Evolutionary conservation across 2,113 vertebrate genomes (phyloP).

Genomic region (Charina bottae): DNA sequence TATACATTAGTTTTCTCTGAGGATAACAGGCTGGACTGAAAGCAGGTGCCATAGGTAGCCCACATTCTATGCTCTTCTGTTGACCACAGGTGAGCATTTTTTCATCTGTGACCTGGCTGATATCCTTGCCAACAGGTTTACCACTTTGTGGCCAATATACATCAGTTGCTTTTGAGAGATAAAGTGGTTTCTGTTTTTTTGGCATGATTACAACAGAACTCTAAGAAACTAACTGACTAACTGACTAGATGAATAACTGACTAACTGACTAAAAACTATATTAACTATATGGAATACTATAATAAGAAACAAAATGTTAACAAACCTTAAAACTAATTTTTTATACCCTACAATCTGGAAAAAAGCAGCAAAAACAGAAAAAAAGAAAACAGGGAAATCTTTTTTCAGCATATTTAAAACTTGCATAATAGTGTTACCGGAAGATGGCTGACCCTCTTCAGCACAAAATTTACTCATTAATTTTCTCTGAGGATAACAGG

Average conservation of each 20-base stretch:
- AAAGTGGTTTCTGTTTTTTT: constrained; percentile 7
- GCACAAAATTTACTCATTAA: neutral
- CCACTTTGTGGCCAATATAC: neutral
- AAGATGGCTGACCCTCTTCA: neutral
- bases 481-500: constrained; percentile 30
- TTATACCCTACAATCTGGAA: neutral
- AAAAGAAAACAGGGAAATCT: neutral
- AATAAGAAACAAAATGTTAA: no score
- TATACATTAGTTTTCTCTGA: constrained; percentile 27
- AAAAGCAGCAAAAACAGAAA: neutral
- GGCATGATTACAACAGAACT: neutral
- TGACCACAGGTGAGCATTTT: constrained; percentile 41
- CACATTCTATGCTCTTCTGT: constrained; percentile 41
- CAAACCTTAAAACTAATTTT: neutral
- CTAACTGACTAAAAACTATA: no score
- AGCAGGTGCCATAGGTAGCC: constrained; percentile 30
- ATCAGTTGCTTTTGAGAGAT: constrained; percentile 40
- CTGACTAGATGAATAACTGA: no score
- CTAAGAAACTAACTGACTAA: no score
- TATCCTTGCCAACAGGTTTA: neutral
- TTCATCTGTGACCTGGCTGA: constrained; percentile 37
- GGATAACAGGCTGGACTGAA: constrained; percentile 35
- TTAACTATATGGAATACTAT: no score
- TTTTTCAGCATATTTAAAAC: neutral
- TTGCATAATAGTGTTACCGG: constrained; percentile 46